phyloP scores from a whole-genome alignment of 2,113 vertebrate genomes.

The Microcebus griseorufus region DNA sequence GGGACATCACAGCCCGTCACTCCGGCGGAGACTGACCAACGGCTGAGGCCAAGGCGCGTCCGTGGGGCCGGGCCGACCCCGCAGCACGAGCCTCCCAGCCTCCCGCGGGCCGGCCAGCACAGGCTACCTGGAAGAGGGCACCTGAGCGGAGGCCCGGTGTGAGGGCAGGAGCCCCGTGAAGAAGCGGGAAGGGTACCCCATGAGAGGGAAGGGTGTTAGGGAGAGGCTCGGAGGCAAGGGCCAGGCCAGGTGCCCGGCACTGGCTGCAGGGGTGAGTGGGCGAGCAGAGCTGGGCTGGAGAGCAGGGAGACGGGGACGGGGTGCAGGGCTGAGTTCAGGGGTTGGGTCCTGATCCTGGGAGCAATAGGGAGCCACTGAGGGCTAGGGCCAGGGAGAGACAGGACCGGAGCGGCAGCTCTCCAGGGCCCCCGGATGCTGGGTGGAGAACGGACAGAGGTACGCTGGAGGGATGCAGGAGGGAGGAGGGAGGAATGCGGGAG shows the following conservation, averaged over 20 bases:
- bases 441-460: fast-evolving
- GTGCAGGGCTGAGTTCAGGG: not conserved
- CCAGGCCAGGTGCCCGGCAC: fast-evolving
- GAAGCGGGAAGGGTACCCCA: fast-evolving
- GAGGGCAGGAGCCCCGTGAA: fast-evolving
- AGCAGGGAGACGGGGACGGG: fast-evolving
- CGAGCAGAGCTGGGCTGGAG: fast-evolving
- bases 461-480: no score
- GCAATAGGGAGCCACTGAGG: not conserved
- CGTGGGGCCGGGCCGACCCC: fast-evolving
- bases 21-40: fast-evolving
- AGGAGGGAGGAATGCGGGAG: fast-evolving
- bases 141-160: fast-evolving
- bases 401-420: not conserved
- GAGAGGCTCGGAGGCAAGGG: not conserved
- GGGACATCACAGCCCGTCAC: not conserved
- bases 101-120: fast-evolving
- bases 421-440: fast-evolving
- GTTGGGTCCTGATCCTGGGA: not conserved
- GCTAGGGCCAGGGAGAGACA: fast-evolving
- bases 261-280: fast-evolving
- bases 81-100: no score
- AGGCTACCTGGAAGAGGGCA: not conserved
- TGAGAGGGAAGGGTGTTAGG: fast-evolving
- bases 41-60: fast-evolving